These are phyloP conservation scores for Drosophila anomelani DNA, from an alignment of 2,888 invertebrate genomes.

Conservation along the genomic window DNA sequence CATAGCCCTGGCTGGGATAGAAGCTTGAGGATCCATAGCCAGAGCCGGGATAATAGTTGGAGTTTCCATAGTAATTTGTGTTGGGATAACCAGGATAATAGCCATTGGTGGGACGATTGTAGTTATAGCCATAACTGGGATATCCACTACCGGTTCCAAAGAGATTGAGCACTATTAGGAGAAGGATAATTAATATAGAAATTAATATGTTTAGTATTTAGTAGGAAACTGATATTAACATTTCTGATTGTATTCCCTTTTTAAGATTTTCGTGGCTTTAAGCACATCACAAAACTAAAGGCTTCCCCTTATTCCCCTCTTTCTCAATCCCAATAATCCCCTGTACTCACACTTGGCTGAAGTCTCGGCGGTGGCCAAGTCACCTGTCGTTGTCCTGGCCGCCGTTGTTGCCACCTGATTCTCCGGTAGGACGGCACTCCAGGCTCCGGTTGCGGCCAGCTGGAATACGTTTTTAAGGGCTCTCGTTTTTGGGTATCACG, in stretches of 20 bases:
- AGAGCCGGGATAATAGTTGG: slow-evolving; percentile 47
- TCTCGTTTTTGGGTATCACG: slow-evolving; percentile 5
- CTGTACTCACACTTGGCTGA: slow-evolving; percentile 81
- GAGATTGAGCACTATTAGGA: slow-evolving; percentile 82
- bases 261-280: no score
- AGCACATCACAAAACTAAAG: neutral
- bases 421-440: slow-evolving; percentile 37
- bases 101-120: slow-evolving; percentile 45
- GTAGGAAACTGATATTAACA: no score
- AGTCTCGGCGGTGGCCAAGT: slow-evolving; percentile 80
- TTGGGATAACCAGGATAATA: slow-evolving; percentile 47
- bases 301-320: neutral
- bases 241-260: no score
- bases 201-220: neutral
- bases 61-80: slow-evolving; percentile 33
- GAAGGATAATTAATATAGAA: fast-evolving
- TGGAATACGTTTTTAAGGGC: slow-evolving; percentile 14
- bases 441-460: slow-evolving; percentile 38
- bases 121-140: slow-evolving; percentile 64
- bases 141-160: slow-evolving; percentile 66
- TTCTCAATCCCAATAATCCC: neutral
- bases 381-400: slow-evolving; percentile 44
- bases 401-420: slow-evolving; percentile 28
- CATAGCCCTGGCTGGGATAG: slow-evolving; percentile 50
- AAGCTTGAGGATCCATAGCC: slow-evolving; percentile 28